Evolutionary conservation across 2,113 vertebrate genomes (phyloP), one percentile per base, ranked within the genome.

Genomic region (Condylura cristata): DNA sequence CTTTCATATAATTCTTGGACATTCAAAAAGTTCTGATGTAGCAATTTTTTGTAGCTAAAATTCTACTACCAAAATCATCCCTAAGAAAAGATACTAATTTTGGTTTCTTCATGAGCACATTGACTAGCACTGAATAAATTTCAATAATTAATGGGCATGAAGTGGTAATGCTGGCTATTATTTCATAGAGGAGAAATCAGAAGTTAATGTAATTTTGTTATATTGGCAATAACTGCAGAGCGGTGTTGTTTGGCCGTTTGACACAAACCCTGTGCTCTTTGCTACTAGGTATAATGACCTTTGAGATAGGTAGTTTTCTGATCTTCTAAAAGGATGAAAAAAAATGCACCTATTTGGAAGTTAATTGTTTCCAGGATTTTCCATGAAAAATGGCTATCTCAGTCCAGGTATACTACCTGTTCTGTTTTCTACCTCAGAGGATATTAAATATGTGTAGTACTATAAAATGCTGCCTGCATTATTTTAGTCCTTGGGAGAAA

Each of bases 401-500:
- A n/a, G 9, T 78, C 94, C 9, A 91, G 48, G 63, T 60, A 41
- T 30, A 41, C 44, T 58, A 22, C 20, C 89, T 75, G 5, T 44
- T 78, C 66, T 70, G 11, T 37, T 85, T 60, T 89, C 37, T 28
- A 48, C 61, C 94, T 86, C 22, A 89, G 79, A 81, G 30, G 56
- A 88, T 63, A 66, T 81, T 70, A 51, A 71, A 28, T 68, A 24
- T 90, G 34, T 72, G 7, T 24, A 61, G 44, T 93, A 37, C 4
- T 58, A 75, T 85, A 65, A 88, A 86, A 83, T 78, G 60, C 32
- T 74, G 26, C 65, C 81, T 93, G 2, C 12, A 9, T 90, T 86
- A 60, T 32, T 61, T 89, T 79, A 48, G 58, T 80, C 65, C 70
- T 90, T 84, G 24, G 51, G 53, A 92, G 39, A 88, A 90, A 63